Conservation (phyloP, 2,113 vertebrate species). For the Amazona guildingii region DNA sequence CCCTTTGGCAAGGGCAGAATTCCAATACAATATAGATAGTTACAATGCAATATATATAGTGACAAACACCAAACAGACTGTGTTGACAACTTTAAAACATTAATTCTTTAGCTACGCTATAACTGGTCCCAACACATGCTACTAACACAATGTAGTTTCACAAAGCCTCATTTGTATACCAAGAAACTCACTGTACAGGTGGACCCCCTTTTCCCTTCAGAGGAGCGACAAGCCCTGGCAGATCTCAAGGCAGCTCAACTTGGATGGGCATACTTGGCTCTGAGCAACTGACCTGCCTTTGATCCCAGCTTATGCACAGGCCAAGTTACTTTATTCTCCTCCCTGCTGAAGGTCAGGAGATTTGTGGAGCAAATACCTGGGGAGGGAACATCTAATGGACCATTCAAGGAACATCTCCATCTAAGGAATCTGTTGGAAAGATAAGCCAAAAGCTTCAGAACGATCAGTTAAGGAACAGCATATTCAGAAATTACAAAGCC, state of each 20-base stretch:
- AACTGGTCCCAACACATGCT: not conserved
- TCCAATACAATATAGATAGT: not conserved
- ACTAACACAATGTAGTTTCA: not conserved
- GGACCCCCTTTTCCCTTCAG: accelerated
- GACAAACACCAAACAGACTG: not conserved
- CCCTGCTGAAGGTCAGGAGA: not conserved
- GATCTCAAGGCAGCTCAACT: not conserved
- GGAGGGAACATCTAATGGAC: not conserved
- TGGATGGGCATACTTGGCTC: accelerated
- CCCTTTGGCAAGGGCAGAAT: not conserved
- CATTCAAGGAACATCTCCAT: not conserved
- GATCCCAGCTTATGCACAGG: not conserved
- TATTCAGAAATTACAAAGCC: not conserved
- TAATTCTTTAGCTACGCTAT: not conserved
- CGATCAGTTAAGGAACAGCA: not conserved
- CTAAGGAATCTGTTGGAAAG: not conserved
- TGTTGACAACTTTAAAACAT: not conserved
- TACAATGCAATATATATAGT: not conserved
- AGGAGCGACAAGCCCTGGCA: not conserved
- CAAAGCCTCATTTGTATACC: not conserved
- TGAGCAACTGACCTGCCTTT: not conserved
- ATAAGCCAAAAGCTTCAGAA: not conserved
- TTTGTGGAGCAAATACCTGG: not conserved
- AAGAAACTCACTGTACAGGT: accelerated
- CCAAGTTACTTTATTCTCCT: not conserved